Base-by-base conservation (phyloP, 2,113 vertebrate species). In the Leptocoma aspasia region DNA sequence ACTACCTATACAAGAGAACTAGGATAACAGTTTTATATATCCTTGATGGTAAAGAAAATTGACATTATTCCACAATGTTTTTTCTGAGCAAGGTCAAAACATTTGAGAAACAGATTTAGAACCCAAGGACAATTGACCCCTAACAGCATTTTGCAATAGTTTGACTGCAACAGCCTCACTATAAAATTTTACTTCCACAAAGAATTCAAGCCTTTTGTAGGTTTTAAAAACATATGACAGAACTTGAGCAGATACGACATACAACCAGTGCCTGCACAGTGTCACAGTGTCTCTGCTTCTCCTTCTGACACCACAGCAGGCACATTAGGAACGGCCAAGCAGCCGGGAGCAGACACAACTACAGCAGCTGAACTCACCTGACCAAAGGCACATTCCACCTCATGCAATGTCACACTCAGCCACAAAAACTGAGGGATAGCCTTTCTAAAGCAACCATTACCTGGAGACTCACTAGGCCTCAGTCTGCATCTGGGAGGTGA, bases 291-390 rank as follows among this genome's bases (percentile, higher is more conserved):
- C 20, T n/a, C 26, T 47, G 37, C 64, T 84, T 63, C 82, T 61
- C 42, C 15, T 10, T 17, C 54, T 7, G 44, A 54, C 65, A 60
- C 6, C 1, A 1, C 60, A 82, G 17, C 0, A 0, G 52, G 26
- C 17, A 47, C 30, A 28, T 5, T 7, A 41, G 16, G 20, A 60
- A 37, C 12, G 5, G 27, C 24, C 6, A 9, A 59, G 31, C 4
- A 6, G 31, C 4, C 42, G 33, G 35, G 18, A 64, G 27, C 2
- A 0, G 5, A 14, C 54, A 69, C 31, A 49, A 24, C 13, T 49
- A 50, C 17, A 35, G 9, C 26, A 79, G 92, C 18, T 56, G 23
- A 60, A 53, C 45, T 9, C 3, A 64, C 61, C 10, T 35, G 42
- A 53, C 39, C 24, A 26, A 44, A 73, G 45, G 45, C n/a, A n/a